Conservation (phyloP, 2,113 vertebrate species). For the Taurulus bubalis region DNA sequence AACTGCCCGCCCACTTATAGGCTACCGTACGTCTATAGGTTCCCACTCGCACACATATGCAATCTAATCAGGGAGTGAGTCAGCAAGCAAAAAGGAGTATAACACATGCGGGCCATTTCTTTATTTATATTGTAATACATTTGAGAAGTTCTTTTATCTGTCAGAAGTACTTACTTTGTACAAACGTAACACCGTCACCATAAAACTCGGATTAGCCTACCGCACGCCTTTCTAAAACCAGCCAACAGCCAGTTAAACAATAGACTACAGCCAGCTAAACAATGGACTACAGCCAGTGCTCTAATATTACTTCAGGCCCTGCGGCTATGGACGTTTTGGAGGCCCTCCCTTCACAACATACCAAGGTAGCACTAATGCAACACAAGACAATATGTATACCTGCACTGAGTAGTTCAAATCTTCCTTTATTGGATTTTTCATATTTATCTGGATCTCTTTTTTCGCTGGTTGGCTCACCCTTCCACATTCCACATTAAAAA, state of each 20-base stretch:
- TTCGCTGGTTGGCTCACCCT: not conserved
- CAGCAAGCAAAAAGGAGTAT: not conserved
- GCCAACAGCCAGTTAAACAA: not conserved
- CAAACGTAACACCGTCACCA: too few relatives aligned
- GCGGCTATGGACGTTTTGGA: not conserved
- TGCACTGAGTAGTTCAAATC: not conserved
- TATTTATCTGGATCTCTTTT: not conserved
- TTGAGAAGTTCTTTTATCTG: constrained; percentile 44
- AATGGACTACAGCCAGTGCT: not conserved
- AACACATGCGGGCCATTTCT: constrained; percentile 55
- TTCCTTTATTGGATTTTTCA: not conserved
- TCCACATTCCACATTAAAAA: not conserved
- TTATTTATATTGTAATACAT: constrained; percentile 11
- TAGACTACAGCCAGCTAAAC: not conserved
- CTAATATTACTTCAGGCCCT: not conserved
- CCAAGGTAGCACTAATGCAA: not conserved
- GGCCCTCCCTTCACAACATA: not conserved
- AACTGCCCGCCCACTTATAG: not conserved
- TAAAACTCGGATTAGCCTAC: too few relatives aligned
- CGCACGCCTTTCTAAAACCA: too few relatives aligned
- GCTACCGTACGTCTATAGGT: too few relatives aligned
- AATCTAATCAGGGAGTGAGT: too few relatives aligned
- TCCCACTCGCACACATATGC: too few relatives aligned
- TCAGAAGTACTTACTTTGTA: constrained; percentile 20
- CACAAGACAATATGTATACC: not conserved